Percentiles rank a stretch among this genome's conserved stretches.
Evolutionary conservation across 2,888 invertebrate species (phyloP).

Genomic region (Volucella inanis): DNA sequence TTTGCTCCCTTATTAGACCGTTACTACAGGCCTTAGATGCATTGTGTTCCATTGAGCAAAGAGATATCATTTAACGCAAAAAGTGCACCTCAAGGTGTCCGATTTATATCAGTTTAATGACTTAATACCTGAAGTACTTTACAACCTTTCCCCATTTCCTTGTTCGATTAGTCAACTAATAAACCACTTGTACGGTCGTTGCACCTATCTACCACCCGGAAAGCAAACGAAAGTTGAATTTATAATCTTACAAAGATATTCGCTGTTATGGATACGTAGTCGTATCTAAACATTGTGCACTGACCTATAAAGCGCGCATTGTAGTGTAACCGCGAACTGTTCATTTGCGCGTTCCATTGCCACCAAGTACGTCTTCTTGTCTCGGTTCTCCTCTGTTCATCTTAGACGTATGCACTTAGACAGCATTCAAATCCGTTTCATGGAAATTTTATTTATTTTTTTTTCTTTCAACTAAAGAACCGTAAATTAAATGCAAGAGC

Average conservation of each 20-base stretch:
- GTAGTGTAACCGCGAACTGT: constrained; percentile 14
- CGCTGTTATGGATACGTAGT: neutral
- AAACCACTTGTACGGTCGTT: constrained; percentile 37
- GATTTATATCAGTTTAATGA: no score
- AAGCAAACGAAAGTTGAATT: neutral
- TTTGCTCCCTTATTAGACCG: no score
- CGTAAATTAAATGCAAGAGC: constrained; percentile 24
- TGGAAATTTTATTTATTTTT: constrained; percentile 10
- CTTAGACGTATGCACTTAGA: constrained; percentile 44
- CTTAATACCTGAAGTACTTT: neutral
- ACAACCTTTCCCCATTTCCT: constrained; percentile 29
- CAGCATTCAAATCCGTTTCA: constrained; percentile 45
- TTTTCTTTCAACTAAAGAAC: no score
- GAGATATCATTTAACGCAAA: no score
- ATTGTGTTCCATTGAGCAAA: no score
- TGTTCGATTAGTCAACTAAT: constrained; percentile 38
- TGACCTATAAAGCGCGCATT: constrained; percentile 38
- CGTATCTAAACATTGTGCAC: constrained; percentile 14
- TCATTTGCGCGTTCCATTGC: neutral
- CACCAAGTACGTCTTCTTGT: neutral
- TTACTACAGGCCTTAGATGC: no score
- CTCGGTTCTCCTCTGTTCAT: neutral
- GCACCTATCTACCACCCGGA: constrained; percentile 26
- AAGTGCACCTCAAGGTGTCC: no score
- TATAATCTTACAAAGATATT: neutral